Base-by-base conservation (phyloP, 53 echinoderm and acorn worm species). In the Astropecten irregularis region DNA sequence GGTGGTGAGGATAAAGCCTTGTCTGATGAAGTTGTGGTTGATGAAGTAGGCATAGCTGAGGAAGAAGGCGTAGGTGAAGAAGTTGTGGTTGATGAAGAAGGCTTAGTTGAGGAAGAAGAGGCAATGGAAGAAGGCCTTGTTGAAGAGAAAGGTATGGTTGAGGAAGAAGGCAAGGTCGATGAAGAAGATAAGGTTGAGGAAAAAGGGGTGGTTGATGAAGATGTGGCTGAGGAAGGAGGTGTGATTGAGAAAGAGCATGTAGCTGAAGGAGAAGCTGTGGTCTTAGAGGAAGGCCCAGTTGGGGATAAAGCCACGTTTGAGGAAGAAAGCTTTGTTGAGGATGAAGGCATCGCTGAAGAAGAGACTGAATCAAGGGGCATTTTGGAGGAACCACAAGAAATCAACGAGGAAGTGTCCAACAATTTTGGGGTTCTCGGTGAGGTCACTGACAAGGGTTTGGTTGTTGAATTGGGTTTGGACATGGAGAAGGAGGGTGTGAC, bases 31-130 rank as follows among this genome's bases (percentile, higher is more conserved):
- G 42, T 42, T 72, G 56, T 22, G 11, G 76, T 15, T 16, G 33
- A 16, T 29, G 81, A 68, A 36, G 77, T 63, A 28, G 60, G 37
- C 61, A 35, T 42, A 36, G 68, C 35, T 34, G 33, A 16, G 36
- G 63, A 62, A 4, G 87, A 68, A 49, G 74, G 47, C 6, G 72
- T 79, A 20, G 42, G 40, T 19, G 54, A 65, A 34, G 68, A 46
- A 16, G 77, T 30, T 34, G 39, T 16, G 3, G 76, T 9, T 44
- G 83, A 62, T 44, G 53, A 59, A 18, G 52, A 83, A 59, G 49
- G 44, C 55, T n/a, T 51, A 3, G 37, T 29, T 64, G 70, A 64
- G 30, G 84, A 76, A 36, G 68, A 34, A 46, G 67, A 15, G 3
- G 63, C 11, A 9, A 30, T 8, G 21, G 4, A 76, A 23, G 76